Conservation (phyloP, 2,888 invertebrate species). For the Cosmorhoe ocellata region DNA sequence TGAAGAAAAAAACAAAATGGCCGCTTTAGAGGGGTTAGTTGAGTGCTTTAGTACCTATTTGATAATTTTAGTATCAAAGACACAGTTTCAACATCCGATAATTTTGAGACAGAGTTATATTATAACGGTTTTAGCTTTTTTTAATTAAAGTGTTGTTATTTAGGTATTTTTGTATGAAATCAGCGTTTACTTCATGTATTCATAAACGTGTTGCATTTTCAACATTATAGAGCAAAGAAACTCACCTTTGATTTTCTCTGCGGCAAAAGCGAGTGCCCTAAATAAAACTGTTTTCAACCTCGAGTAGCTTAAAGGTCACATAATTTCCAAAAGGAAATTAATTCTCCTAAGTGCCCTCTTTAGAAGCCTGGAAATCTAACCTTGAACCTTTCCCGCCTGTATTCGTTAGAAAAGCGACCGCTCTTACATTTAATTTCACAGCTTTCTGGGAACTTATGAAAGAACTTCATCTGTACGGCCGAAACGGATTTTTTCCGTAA, state of each 20-base stretch:
- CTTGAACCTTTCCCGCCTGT: conserved; percentile 23
- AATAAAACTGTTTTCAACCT: conserved; percentile 3
- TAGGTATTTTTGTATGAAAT: too few relatives aligned
- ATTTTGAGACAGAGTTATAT: too few relatives aligned
- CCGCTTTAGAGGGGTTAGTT: conserved; percentile 45
- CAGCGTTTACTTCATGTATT: too few relatives aligned
- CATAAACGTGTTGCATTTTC: too few relatives aligned
- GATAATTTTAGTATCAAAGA: too few relatives aligned
- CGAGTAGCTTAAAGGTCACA: conserved; percentile 6
- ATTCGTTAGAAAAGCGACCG: conserved; percentile 32
- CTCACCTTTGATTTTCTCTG: not conserved
- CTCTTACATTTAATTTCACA: conserved; percentile 40
- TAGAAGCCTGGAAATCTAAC: conserved; percentile 24
- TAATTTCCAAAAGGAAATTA: conserved; percentile 12
- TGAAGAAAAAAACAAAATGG: conserved; percentile 72
- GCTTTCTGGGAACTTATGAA: conserved; percentile 52
- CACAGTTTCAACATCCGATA: too few relatives aligned
- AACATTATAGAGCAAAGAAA: too few relatives aligned
- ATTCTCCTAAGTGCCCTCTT: conserved; percentile 18
- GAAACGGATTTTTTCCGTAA: too few relatives aligned
- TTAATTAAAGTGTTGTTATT: too few relatives aligned
- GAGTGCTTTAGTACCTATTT: conserved; percentile 30
- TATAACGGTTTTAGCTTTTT: too few relatives aligned
- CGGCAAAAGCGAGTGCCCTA: not conserved
- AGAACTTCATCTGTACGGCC: too few relatives aligned